phyloP scores from a whole-genome alignment of 2,888 invertebrate genomes.

The Lasioglossum malachurum region DNA sequence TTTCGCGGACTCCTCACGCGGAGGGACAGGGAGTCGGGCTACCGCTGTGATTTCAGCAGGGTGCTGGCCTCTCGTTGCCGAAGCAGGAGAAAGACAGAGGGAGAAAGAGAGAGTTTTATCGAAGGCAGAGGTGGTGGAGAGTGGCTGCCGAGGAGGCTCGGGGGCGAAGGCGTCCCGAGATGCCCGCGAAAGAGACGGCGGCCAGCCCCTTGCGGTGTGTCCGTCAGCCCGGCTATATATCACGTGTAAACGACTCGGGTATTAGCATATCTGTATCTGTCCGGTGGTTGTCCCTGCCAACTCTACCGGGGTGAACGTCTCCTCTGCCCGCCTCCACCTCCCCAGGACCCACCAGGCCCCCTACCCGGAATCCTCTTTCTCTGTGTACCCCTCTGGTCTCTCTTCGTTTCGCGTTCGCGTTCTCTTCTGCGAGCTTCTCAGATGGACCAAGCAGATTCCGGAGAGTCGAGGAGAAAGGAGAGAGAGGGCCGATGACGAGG shows the following conservation, averaged over 20 bases:
- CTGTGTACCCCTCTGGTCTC: constrained; percentile 27
- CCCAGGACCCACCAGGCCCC: constrained; percentile 45
- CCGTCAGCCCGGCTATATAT: constrained; percentile 80
- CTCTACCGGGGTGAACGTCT: constrained; percentile 76
- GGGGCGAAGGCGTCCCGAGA: constrained; percentile 61
- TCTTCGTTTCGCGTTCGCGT: constrained; percentile 20
- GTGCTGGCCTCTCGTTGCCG: constrained; percentile 32
- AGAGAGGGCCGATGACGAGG: constrained; percentile 63
- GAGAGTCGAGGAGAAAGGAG: constrained; percentile 34
- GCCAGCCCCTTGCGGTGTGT: constrained; percentile 72
- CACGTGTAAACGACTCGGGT: constrained; percentile 81
- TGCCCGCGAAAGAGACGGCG: constrained; percentile 68
- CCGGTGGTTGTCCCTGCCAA: constrained; percentile 77
- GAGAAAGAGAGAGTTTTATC: constrained; percentile 15
- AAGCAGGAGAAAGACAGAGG: background rate
- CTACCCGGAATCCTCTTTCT: constrained; percentile 47
- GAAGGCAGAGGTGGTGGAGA: constrained; percentile 11
- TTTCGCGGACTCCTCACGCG: constrained; percentile 30
- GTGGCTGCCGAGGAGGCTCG: background rate
- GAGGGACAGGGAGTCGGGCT: constrained; percentile 41
- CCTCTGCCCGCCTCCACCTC: constrained; percentile 65
- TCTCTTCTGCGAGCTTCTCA: constrained; percentile 44
- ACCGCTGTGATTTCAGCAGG: constrained; percentile 61
- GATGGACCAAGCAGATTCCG: constrained; percentile 73
- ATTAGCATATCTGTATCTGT: constrained; percentile 82